These are phyloP conservation scores for Ephialtes manifestator DNA, from an alignment of 2,888 invertebrate genomes.

Conservation along the genomic window DNA sequence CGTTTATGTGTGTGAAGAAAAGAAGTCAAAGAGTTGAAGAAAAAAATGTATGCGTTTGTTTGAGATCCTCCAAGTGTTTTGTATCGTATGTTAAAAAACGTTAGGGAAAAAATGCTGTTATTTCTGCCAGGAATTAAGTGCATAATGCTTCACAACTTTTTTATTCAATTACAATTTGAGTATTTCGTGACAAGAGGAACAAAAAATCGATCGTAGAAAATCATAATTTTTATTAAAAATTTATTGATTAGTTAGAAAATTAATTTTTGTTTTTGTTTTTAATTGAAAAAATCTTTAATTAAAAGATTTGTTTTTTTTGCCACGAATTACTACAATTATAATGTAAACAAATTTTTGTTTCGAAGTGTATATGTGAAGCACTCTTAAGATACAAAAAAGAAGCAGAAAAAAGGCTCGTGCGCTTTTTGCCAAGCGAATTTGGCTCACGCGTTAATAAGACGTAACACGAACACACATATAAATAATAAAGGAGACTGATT, in stretches of 20 bases:
- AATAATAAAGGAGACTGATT: conserved; percentile 12
- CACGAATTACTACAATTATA: too few relatives aligned
- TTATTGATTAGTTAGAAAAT: too few relatives aligned
- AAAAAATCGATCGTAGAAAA: background rate
- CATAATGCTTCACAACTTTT: too few relatives aligned
- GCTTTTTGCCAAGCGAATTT: conserved; percentile 3
- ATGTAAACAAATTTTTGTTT: too few relatives aligned
- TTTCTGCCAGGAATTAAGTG: background rate
- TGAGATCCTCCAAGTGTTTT: background rate
- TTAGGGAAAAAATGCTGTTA: background rate
- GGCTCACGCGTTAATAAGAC: background rate
- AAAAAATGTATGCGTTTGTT: background rate
- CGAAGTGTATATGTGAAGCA: too few relatives aligned
- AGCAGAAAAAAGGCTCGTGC: conserved; percentile 27
- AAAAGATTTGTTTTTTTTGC: too few relatives aligned
- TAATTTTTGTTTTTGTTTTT: too few relatives aligned
- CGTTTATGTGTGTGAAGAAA: background rate
- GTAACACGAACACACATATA: background rate
- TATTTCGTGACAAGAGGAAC: too few relatives aligned
- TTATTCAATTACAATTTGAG: too few relatives aligned
- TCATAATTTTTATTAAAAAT: too few relatives aligned
- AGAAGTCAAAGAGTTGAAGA: background rate
- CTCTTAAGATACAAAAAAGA: background rate
- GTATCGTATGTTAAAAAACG: background rate
- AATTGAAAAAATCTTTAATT: too few relatives aligned